A percentile compares a stretch with the other conserved stretches of the same genome.
These are phyloP conservation scores for Malthinus flaveolus DNA, from an alignment of 2,888 invertebrate species.

Conservation along the genomic window DNA sequence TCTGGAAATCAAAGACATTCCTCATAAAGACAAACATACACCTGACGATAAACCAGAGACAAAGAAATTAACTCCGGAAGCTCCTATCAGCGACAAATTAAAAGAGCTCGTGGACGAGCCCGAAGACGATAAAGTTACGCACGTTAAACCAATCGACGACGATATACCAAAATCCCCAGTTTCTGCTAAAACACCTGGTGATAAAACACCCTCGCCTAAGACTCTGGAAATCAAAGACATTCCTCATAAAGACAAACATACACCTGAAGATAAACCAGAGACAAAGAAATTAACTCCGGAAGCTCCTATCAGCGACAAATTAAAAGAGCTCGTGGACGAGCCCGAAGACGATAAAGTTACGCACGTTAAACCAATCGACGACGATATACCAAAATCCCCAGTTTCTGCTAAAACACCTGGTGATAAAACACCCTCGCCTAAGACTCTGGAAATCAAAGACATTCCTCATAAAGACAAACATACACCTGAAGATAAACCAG, in stretches of 20 bases:
- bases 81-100: neutral
- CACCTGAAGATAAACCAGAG: neutral
- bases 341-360: no score
- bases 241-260: neutral
- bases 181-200: neutral
- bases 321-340: no score
- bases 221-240: neutral
- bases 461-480: neutral
- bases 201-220: neutral
- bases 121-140: neutral
- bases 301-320: no score
- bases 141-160: neutral
- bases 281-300: neutral
- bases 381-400: neutral
- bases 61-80: no score
- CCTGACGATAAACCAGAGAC: neutral
- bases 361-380: no score
- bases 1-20: neutral
- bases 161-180: neutral
- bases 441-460: neutral
- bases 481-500: neutral
- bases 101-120: neutral
- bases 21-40: neutral
- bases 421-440: neutral
- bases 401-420: neutral